Percentiles rank a stretch among this genome's conserved stretches.
These are phyloP conservation scores for Diaphora mendica DNA, from an alignment of 2,888 invertebrate genomes.

Conservation along the genomic window DNA sequence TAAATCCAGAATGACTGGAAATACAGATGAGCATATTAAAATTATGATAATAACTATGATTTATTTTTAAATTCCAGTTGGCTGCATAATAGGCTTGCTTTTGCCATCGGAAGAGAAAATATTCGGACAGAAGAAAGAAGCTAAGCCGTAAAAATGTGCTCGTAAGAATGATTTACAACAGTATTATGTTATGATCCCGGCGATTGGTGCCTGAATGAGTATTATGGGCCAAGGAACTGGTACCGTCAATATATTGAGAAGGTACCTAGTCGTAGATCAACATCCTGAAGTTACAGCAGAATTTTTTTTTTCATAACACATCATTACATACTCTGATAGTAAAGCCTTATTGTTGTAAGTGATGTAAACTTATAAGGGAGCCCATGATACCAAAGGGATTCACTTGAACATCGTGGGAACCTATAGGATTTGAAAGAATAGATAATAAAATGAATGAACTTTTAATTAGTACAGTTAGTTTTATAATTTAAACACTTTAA, in stretches of 20 bases:
- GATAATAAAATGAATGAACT: neutral
- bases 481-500: too few species aligned
- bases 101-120: slow-evolving; percentile 65
- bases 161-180: neutral
- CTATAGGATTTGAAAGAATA: neutral
- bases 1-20: too few species aligned
- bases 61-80: slow-evolving; percentile 61
- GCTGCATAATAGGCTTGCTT: slow-evolving; percentile 66
- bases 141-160: slow-evolving; percentile 30
- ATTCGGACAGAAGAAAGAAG: slow-evolving; percentile 35
- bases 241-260: neutral
- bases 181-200: neutral
- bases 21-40: too few species aligned
- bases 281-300: neutral
- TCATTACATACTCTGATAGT: too few species aligned
- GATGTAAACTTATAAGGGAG: neutral
- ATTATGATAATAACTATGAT: too few species aligned
- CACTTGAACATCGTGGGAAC: neutral
- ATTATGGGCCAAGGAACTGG: neutral
- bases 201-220: neutral
- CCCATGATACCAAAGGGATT: neutral
- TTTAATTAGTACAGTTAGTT: too few species aligned
- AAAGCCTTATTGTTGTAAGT: too few species aligned
- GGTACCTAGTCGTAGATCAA: neutral
- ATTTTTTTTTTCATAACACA: neutral